These are phyloP conservation scores for Oryzias celebensis DNA, from an alignment of 2,113 vertebrate species.

Conservation along the genomic window DNA sequence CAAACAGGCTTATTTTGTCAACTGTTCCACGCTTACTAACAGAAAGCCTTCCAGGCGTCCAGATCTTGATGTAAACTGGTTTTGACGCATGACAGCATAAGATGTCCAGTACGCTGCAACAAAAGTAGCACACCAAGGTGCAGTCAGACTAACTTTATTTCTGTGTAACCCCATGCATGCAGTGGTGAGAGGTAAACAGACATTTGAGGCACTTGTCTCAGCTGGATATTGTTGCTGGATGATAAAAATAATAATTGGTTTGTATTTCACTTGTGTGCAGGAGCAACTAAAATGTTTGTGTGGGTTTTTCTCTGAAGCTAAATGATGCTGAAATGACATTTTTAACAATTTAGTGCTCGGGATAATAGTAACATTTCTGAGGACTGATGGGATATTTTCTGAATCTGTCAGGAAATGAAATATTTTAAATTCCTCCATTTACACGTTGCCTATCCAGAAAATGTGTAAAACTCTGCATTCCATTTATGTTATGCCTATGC, in stretches of 20 bases:
- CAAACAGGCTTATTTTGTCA: constrained; percentile 22
- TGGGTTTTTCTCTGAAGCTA: constrained; percentile 8
- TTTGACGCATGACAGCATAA: background rate
- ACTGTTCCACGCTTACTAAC: constrained; percentile 11
- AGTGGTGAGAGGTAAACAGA: constrained; percentile 9
- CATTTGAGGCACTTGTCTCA: constrained; percentile 12
- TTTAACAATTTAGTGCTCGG: constrained; percentile 14
- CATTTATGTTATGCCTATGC: constrained; percentile 38
- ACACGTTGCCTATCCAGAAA: constrained; percentile 37
- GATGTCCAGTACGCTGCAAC: background rate
- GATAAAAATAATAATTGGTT: constrained; percentile 37
- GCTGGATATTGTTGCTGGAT: constrained; percentile 19
- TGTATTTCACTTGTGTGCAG: constrained; percentile 15
- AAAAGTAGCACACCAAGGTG: constrained; percentile 11
- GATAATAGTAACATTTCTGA: constrained; percentile 1
- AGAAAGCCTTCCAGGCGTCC: constrained; percentile 32
- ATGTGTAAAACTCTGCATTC: constrained; percentile 33
- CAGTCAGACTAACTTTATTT: constrained; percentile 14
- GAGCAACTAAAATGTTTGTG: constrained; percentile 7
- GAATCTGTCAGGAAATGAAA: constrained; percentile 35
- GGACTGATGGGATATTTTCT: constrained; percentile 32
- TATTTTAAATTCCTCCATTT: constrained; percentile 31
- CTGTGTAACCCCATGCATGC: background rate
- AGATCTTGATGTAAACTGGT: constrained; percentile 31
- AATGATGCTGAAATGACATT: constrained; percentile 18